Evolutionary conservation across 2,888 invertebrate genomes (phyloP).

Genomic region (Tetheella fluctuosa): DNA sequence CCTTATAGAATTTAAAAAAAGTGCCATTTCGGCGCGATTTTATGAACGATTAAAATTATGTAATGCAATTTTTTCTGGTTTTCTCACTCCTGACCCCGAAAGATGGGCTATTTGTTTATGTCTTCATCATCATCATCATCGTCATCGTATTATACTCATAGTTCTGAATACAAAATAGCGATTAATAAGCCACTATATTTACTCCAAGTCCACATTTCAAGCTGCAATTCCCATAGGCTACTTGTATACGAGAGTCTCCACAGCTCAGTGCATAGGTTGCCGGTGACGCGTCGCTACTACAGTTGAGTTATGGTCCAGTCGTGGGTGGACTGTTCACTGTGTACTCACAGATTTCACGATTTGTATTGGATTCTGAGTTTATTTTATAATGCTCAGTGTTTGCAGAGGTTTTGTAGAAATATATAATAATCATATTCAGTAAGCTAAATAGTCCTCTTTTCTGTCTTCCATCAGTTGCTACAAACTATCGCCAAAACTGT

Average conservation of each 20-base stretch:
- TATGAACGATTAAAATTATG: no score
- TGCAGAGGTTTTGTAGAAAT: neutral
- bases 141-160: no score
- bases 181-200: neutral
- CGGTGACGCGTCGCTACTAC: slow-evolving; percentile 3
- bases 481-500: no score
- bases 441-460: no score
- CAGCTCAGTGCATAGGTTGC: slow-evolving; percentile 2
- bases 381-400: neutral
- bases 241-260: neutral
- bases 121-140: no score
- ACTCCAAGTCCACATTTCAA: neutral
- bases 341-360: neutral
- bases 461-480: no score
- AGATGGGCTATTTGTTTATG: no score
- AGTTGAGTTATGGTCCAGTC: neutral
- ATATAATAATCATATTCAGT: no score
- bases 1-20: no score
- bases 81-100: no score
- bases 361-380: neutral
- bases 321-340: neutral
- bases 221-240: neutral
- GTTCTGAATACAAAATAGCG: neutral
- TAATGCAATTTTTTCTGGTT: no score
- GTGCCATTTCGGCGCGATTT: no score